phyloP scores from a whole-genome alignment of 2,888 invertebrate species.

The Metallyticus violacea region DNA sequence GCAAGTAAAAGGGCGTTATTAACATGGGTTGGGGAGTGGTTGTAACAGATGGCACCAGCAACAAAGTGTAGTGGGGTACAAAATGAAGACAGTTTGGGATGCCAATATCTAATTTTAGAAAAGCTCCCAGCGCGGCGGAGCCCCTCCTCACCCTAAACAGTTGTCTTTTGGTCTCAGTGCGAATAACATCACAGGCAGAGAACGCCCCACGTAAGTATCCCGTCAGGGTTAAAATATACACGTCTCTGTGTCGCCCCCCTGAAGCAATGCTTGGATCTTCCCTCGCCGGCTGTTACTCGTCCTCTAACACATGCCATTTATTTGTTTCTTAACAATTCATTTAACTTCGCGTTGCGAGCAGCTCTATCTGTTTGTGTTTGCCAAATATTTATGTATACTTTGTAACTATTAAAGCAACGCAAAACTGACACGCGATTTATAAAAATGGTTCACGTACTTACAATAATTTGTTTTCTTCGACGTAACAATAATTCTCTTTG shows the following conservation, averaged over 20 bases:
- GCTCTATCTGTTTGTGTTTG: no score
- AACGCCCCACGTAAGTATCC: background rate
- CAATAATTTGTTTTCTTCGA: no score
- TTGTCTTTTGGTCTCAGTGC: constrained; percentile 12
- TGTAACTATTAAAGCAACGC: no score
- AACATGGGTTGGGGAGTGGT: background rate
- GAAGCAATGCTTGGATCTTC: background rate
- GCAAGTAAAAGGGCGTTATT: background rate
- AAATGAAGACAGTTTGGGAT: constrained; percentile 19
- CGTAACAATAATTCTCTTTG: no score
- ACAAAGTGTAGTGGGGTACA: background rate
- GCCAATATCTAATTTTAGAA: constrained; percentile 22
- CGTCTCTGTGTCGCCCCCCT: background rate
- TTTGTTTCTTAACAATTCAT: no score
- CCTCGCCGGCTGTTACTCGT: background rate
- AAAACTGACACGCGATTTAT: no score
- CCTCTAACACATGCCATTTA: no score
- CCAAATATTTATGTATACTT: no score
- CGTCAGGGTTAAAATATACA: no score
- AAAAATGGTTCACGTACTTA: no score
- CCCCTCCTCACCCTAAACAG: background rate
- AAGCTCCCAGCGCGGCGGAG: background rate
- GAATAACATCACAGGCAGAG: background rate
- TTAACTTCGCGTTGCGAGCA: no score
- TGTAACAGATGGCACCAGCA: background rate